Percentiles rank a stretch among this genome's conserved stretches.
phyloP scores from a whole-genome alignment of 1,140 invertebrate genomes.

The Lepidurus packardi region DNA sequence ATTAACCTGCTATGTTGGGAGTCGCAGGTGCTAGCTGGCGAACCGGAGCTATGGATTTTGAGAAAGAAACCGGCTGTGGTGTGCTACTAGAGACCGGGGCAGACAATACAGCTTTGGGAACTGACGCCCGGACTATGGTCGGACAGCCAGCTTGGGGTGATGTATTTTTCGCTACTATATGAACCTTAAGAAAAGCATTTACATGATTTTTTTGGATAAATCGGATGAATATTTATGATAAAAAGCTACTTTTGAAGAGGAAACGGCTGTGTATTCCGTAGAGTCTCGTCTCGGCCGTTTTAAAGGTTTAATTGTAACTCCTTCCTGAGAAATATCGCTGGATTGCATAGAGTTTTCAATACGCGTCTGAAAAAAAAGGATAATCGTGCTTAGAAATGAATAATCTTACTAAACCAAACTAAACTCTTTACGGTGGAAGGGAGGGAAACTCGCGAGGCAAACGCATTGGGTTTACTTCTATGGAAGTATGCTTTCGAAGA shows the following conservation, averaged over 20 bases:
- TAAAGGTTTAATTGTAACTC: neutral
- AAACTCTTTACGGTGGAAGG: neutral
- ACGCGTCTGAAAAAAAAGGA: neutral
- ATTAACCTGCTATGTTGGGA: neutral
- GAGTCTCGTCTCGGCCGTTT: neutral
- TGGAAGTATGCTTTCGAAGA: neutral
- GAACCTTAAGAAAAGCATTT: neutral
- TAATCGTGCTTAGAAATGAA: neutral
- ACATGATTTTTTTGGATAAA: neutral
- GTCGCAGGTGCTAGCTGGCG: neutral
- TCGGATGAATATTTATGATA: neutral
- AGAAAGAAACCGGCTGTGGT: neutral
- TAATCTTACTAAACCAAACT: neutral
- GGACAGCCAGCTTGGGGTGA: neutral
- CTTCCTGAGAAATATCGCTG: neutral
- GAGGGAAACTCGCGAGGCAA: neutral
- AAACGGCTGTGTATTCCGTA: neutral
- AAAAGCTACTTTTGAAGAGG: neutral
- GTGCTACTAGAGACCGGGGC: slow-evolving; percentile 1
- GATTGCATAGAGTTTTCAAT: neutral
- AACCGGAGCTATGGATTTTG: neutral
- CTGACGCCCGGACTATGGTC: neutral
- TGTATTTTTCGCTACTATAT: neutral
- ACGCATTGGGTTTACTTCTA: neutral
- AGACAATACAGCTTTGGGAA: neutral